These are phyloP conservation scores for Drosophila yakuba DNA, from an alignment of 1,140 invertebrate species.

Conservation along the genomic window DNA sequence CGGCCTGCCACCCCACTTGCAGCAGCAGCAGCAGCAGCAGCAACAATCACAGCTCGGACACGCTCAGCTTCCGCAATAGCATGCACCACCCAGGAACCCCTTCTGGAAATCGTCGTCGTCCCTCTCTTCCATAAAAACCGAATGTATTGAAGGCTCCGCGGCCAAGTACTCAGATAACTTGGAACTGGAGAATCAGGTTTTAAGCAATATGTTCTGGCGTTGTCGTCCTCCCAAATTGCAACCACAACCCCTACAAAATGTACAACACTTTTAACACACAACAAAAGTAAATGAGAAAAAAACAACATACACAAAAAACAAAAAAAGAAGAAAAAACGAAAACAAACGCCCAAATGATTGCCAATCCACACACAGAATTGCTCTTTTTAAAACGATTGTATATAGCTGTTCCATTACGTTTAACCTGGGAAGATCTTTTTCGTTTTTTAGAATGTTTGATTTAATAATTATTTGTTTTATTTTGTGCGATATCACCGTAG, in stretches of 20 bases:
- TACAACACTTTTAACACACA: constrained; percentile 48
- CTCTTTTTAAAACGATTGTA: constrained; percentile 63
- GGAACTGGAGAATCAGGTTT: constrained; percentile 76
- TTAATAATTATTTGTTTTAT: constrained; percentile 51
- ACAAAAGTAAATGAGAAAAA: constrained; percentile 24
- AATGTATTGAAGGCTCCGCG: constrained; percentile 60
- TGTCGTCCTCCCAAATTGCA: constrained; percentile 56
- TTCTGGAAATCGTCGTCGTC: constrained; percentile 52
- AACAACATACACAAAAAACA: constrained; percentile 3
- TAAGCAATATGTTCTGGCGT: constrained; percentile 76
- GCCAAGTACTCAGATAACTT: constrained; percentile 71
- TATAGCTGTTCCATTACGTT: constrained; percentile 59
- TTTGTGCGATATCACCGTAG: constrained; percentile 66
- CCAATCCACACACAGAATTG: constrained; percentile 39
- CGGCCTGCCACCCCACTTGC: constrained; percentile 73
- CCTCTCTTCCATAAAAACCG: constrained; percentile 74
- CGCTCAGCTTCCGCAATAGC: constrained; percentile 82
- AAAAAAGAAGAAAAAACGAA: constrained; percentile 23
- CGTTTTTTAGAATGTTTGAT: constrained; percentile 44
- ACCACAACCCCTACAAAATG: constrained; percentile 43
- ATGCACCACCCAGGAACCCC: constrained; percentile 61
- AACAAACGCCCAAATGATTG: constrained; percentile 47
- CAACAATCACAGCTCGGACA: constrained; percentile 66
- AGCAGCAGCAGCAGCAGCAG: constrained; percentile 52
- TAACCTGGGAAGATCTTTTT: constrained; percentile 44